Conservation (phyloP, 1,140 invertebrate species). For the Palaemon carinicauda region DNA sequence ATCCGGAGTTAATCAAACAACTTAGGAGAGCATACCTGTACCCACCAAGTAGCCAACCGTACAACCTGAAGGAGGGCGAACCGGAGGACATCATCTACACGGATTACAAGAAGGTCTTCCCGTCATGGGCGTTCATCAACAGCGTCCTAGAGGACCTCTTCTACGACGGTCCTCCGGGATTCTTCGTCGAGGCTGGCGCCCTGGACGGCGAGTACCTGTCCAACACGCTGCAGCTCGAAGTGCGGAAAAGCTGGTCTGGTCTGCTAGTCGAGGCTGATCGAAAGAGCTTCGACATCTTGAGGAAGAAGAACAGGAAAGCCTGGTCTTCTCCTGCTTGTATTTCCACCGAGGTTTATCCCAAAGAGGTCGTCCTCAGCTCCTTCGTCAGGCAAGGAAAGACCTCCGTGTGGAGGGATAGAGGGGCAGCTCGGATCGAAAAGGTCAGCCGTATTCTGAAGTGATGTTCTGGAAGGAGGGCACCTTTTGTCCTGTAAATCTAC, state of each 20-base stretch:
- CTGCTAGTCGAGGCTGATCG: slow-evolving; percentile 64
- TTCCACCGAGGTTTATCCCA: slow-evolving; percentile 63
- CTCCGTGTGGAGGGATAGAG: slow-evolving; percentile 21
- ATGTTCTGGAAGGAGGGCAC: background rate
- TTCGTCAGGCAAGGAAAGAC: background rate
- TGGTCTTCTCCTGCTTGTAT: slow-evolving; percentile 58
- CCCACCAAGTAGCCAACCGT: slow-evolving; percentile 12
- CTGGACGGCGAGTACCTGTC: slow-evolving; percentile 63
- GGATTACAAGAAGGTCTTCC: slow-evolving; percentile 10
- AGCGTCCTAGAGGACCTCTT: slow-evolving; percentile 44
- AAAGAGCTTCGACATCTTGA: slow-evolving; percentile 60
- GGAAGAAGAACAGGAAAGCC: slow-evolving; percentile 52
- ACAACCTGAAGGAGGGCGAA: slow-evolving; percentile 30
- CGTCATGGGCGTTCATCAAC: slow-evolving; percentile 43
- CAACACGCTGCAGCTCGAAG: slow-evolving; percentile 64
- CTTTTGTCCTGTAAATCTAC: background rate
- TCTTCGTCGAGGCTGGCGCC: slow-evolving; percentile 65
- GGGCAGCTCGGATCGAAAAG: slow-evolving; percentile 38
- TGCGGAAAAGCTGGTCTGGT: slow-evolving; percentile 62
- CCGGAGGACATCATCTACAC: background rate
- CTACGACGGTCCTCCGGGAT: slow-evolving; percentile 56
- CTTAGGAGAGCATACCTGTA: slow-evolving; percentile 25
- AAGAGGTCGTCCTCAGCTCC: slow-evolving; percentile 15
- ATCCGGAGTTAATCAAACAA: background rate
- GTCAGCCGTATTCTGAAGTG: background rate